Conservation (phyloP, 2,888 invertebrate species). For the Apomyelois bistriatella region DNA sequence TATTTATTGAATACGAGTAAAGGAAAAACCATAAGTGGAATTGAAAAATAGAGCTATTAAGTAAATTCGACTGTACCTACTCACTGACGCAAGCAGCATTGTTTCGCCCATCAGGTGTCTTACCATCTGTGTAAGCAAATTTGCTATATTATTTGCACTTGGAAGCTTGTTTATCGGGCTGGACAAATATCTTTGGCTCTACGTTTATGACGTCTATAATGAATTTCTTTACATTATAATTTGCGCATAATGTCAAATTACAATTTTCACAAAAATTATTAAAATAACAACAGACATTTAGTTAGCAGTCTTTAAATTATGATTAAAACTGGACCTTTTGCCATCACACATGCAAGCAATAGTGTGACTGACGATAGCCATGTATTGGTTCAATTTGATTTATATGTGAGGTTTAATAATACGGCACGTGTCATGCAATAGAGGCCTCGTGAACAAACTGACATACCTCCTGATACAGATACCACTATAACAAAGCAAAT, state of each 20-base stretch:
- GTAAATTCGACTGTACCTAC: constrained; percentile 26
- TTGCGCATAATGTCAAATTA: neutral
- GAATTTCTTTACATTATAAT: neutral
- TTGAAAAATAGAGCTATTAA: neutral
- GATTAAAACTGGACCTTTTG: too few relatives aligned
- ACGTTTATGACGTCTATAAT: neutral
- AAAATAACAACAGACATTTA: too few relatives aligned
- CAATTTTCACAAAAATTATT: neutral
- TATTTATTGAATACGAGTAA: too few relatives aligned
- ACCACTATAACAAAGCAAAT: constrained; percentile 15
- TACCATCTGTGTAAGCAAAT: constrained; percentile 47
- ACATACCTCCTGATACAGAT: constrained; percentile 22
- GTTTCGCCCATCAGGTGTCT: constrained; percentile 31
- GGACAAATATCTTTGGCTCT: neutral
- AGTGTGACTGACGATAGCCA: constrained; percentile 10
- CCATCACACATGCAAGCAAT: neutral
- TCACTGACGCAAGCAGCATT: constrained; percentile 43
- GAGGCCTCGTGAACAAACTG: constrained; percentile 28
- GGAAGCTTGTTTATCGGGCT: constrained; percentile 22
- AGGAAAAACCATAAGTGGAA: too few relatives aligned
- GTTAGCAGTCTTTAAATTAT: too few relatives aligned
- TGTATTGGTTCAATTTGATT: constrained; percentile 36
- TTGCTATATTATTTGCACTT: constrained; percentile 32
- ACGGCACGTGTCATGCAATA: constrained; percentile 33
- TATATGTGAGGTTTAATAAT: constrained; percentile 32